phyloP scores from a whole-genome alignment of 2,113 vertebrate species.

The Tringa solitaria region DNA sequence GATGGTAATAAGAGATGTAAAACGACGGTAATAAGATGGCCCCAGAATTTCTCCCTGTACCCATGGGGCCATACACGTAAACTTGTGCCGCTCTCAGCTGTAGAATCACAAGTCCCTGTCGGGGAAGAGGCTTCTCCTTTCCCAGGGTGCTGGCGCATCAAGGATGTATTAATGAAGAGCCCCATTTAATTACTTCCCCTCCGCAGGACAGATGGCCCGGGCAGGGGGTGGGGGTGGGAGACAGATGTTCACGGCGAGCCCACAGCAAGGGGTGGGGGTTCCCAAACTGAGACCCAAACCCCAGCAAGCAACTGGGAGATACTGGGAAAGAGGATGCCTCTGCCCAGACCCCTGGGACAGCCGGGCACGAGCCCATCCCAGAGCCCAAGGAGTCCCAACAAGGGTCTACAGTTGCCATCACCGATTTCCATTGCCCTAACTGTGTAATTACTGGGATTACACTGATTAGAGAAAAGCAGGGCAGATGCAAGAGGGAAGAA shows the following conservation, averaged over 20 bases:
- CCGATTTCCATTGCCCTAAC: not conserved
- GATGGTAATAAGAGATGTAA: not conserved
- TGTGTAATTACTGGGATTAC: not conserved
- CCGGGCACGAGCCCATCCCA: fast-evolving
- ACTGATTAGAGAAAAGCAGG: not conserved
- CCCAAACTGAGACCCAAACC: not conserved
- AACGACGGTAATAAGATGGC: not conserved
- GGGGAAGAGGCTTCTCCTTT: not conserved
- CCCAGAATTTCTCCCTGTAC: not conserved
- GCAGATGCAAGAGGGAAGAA: not conserved
- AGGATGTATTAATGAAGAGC: not conserved
- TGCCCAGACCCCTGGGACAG: not conserved
- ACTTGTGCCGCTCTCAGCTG: fast-evolving
- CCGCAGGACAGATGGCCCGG: not conserved
- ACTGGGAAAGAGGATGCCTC: not conserved
- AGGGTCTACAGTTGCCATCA: not conserved
- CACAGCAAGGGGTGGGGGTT: not conserved
- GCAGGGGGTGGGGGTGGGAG: not conserved
- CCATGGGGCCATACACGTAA: fast-evolving
- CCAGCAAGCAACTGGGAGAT: not conserved
- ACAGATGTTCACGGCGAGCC: not conserved
- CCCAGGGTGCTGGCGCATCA: not conserved
- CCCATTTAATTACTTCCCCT: not conserved
- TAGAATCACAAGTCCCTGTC: not conserved
- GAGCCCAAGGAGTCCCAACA: not conserved